Base-by-base conservation (phyloP, 2,797 vertebrate species). In the Liparis tanakae region DNA sequence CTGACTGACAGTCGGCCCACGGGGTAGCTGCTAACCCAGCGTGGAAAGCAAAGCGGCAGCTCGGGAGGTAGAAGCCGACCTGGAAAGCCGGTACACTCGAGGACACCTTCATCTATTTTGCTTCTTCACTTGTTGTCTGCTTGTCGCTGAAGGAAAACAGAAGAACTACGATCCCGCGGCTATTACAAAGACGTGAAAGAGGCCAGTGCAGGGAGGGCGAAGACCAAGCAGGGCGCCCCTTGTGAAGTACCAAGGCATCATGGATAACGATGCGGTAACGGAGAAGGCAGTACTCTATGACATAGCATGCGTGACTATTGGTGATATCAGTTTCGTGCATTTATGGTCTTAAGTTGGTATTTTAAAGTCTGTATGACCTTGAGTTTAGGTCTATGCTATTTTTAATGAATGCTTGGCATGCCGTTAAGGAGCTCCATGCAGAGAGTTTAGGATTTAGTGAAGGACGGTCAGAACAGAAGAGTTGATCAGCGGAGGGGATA, bases 311-410 rank as follows among this genome's bases (percentile, higher is more conserved):
- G 25, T 30, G 17, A 36, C 55, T 53, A 33, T 46, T 9, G 18
- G 46, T 54, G 25, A 25, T 67, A 54, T 30, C 37, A 48, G 33
- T 71, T 62, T 46, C 1, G 30, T 13, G 6, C 12, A 17, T 70
- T 50, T 9, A 50, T 22, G 22, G 17, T 61, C 50, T 50, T 41
- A 12, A 50, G 20, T 15, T 56, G 22, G 5, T 59, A 51, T 53
- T 73, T 68, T 43, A 54, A 63, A 70, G 51, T 67, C 69, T 37
- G 48, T 1, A 0, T 68, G 58, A 81, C 73, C 63, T 76, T 71
- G 51, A 62, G 44, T 33, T 51, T 66, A 54, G 61, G 34, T 36
- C 7, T 20, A n/a, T 20, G 10, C 15, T 1, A 51, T 56, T 39
- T 60, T 57, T 9, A 39, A 55, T 25, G 10, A 64, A 44, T 5